phyloP scores from a whole-genome alignment of 2,113 vertebrate species.

The Cygnus atratus region DNA sequence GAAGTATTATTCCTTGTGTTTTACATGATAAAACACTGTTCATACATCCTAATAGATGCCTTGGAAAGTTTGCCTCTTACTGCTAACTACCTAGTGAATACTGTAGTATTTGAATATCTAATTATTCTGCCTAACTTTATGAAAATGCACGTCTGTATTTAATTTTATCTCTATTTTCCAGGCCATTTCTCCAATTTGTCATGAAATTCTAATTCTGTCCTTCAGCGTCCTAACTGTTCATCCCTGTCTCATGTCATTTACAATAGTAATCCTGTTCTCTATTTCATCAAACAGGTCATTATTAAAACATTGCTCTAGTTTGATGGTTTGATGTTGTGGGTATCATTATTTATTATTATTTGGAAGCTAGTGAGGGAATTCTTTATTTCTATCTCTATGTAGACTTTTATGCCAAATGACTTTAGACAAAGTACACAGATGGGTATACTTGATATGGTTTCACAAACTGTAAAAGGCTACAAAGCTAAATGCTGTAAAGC shows the following conservation, averaged over 20 bases:
- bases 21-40: neutral
- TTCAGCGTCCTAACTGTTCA: neutral
- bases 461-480: neutral
- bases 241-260: neutral
- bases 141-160: neutral
- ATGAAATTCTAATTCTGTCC: neutral
- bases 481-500: neutral
- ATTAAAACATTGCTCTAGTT: neutral
- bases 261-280: neutral
- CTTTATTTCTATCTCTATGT: neutral
- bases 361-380: neutral
- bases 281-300: neutral
- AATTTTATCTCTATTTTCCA: neutral
- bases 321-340: neutral
- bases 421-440: neutral
- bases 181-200: neutral
- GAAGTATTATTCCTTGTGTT: neutral
- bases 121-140: neutral
- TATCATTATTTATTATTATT: neutral
- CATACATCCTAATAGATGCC: neutral
- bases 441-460: neutral
- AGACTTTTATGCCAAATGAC: neutral
- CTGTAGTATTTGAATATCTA: neutral
- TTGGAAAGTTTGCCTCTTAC: neutral
- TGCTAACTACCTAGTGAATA: neutral